These are phyloP conservation scores for Clusia tigrina DNA, from an alignment of 2,888 invertebrate species.

Conservation along the genomic window DNA sequence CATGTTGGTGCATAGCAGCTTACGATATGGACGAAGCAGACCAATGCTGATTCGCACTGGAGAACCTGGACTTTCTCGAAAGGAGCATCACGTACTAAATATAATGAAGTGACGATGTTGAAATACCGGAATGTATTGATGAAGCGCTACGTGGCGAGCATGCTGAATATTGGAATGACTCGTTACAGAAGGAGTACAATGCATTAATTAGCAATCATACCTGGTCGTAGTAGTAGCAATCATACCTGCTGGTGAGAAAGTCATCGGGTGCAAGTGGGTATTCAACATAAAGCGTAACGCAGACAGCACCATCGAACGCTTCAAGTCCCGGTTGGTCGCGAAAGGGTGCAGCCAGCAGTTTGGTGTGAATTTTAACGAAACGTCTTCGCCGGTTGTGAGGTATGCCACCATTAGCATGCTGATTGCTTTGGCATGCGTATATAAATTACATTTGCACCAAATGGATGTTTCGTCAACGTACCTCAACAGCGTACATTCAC, in stretches of 20 bases:
- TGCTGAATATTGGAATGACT: constrained; percentile 19
- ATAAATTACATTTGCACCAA: constrained; percentile 35
- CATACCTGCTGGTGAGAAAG: constrained; percentile 25
- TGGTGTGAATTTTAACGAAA: constrained; percentile 34
- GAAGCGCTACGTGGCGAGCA: not conserved
- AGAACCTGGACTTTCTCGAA: constrained; percentile 7
- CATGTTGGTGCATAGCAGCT: constrained; percentile 24
- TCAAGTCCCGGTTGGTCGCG: constrained; percentile 33
- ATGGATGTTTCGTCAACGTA: constrained; percentile 40
- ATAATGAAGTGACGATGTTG: not conserved
- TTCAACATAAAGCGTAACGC: constrained; percentile 31
- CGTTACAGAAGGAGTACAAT: constrained; percentile 8
- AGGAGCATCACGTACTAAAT: not conserved
- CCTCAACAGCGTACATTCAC: constrained; percentile 36
- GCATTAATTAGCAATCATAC: constrained; percentile 9
- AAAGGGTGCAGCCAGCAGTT: constrained; percentile 33
- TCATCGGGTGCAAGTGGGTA: constrained; percentile 37
- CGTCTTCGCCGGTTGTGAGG: constrained; percentile 35
- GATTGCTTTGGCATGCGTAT: constrained; percentile 37
- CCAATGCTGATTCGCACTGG: constrained; percentile 12
- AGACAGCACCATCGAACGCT: constrained; percentile 30
- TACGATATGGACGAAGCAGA: constrained; percentile 13
- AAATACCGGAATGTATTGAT: not conserved
- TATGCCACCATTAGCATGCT: constrained; percentile 35
- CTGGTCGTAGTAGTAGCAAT: not conserved